Evolutionary conservation across 2,113 vertebrate genomes (phyloP).

Genomic region (Nannobrachium achirus): DNA sequence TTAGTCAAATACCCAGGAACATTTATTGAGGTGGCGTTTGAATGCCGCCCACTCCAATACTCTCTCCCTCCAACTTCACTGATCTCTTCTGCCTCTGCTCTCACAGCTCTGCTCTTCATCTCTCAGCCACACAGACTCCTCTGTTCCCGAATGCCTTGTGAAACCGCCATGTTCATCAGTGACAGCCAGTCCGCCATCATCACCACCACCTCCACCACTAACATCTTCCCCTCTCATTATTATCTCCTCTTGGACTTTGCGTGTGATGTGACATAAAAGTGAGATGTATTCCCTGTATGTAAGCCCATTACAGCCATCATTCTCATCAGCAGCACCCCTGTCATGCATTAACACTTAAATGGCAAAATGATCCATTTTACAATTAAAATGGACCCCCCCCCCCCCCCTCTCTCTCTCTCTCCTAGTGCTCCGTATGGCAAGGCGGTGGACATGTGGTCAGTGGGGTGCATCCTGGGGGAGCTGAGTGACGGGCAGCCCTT

Average conservation of each 20-base stretch:
- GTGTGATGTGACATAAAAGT: too few species aligned
- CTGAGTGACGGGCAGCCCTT: conserved; percentile 97
- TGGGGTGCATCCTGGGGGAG: conserved; percentile 97
- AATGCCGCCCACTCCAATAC: conserved; percentile 80
- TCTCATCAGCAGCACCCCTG: neutral
- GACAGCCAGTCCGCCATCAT: neutral
- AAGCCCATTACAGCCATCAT: too few species aligned
- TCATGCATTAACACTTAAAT: neutral
- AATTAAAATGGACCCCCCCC: too few species aligned
- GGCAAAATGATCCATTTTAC: neutral
- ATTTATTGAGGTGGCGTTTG: conserved; percentile 79
- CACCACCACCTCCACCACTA: neutral
- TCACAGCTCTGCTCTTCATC: conserved; percentile 69
- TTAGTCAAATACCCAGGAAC: conserved; percentile 76
- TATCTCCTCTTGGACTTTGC: neutral
- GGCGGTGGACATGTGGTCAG: conserved; percentile 99
- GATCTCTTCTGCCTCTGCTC: conserved; percentile 60
- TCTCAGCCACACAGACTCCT: conserved; percentile 60
- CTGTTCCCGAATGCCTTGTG: conserved; percentile 32
- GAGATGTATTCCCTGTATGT: too few species aligned
- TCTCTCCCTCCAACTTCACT: conserved; percentile 75
- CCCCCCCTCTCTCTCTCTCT: neutral
- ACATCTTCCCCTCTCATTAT: neutral
- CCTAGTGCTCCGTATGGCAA: conserved; percentile 95
- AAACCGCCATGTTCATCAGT: conserved; percentile 42